Conservation (phyloP, 2,113 vertebrate species). For the Cinclus mexicanus region DNA sequence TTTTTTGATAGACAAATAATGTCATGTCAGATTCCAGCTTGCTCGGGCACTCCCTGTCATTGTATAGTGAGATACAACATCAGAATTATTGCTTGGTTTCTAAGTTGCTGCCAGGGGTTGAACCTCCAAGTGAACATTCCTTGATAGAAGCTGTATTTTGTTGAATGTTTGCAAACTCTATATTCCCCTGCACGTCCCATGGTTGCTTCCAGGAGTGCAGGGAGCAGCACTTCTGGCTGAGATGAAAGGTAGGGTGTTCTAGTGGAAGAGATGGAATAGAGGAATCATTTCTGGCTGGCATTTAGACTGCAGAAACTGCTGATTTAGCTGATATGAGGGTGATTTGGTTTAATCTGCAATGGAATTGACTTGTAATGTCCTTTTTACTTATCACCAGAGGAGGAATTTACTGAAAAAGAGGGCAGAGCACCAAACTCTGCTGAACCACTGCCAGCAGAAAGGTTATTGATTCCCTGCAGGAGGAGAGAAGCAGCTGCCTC, state of each 20-base stretch:
- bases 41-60: background rate
- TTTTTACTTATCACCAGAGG: background rate
- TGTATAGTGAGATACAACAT: background rate
- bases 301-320: background rate
- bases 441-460: background rate
- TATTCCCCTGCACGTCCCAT: background rate
- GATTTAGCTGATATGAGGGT: background rate
- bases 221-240: background rate
- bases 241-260: background rate
- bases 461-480: conserved; percentile 8
- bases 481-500: background rate
- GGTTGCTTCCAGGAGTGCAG: background rate
- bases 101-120: fast-evolving
- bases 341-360: background rate
- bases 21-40: background rate
- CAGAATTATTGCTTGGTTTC: background rate
- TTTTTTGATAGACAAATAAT: background rate
- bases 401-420: background rate
- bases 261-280: background rate
- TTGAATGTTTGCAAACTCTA: background rate
- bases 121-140: fast-evolving
- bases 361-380: background rate
- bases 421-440: background rate
- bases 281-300: background rate
- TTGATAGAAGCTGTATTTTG: background rate